Evolutionary conservation across 1,140 invertebrate species (phyloP).

Genomic region (Aleiodes sp.): DNA sequence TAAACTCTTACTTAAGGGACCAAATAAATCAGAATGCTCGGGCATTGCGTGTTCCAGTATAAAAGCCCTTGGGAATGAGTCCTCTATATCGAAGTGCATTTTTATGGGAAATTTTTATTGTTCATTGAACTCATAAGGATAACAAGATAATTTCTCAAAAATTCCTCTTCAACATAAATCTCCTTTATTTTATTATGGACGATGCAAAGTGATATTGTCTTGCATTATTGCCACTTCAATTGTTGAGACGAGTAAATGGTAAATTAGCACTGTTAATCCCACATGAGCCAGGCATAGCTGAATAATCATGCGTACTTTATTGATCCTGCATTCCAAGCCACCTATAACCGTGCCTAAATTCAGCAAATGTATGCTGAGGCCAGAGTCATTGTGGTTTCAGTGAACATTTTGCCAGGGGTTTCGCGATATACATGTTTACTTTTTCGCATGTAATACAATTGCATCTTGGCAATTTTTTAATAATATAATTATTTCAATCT

Average conservation of each 20-base stretch:
- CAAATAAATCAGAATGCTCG: not conserved
- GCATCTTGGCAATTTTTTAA: too few species aligned
- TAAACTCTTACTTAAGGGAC: not conserved
- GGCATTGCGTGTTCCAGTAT: not conserved
- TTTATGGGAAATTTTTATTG: conserved; percentile 1
- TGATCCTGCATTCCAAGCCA: not conserved
- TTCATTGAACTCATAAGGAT: not conserved
- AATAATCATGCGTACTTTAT: too few species aligned
- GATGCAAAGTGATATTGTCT: too few species aligned
- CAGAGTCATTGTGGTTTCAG: not conserved
- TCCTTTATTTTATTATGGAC: not conserved
- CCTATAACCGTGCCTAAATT: conserved; percentile 4
- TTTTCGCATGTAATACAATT: too few species aligned
- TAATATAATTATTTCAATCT: too few species aligned
- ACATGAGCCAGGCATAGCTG: not conserved
- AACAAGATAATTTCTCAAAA: not conserved
- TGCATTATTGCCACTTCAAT: too few species aligned
- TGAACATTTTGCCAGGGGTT: not conserved
- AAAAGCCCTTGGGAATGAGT: not conserved
- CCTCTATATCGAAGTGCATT: not conserved
- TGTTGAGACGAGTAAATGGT: not conserved
- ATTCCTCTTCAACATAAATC: not conserved
- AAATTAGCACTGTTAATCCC: not conserved
- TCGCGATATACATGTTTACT: too few species aligned
- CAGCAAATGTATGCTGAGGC: not conserved